Evolutionary conservation across 2,888 invertebrate species (phyloP), one percentile per base, ranked within the genome.

Genomic region (Pycnomerus fuliginosus): DNA sequence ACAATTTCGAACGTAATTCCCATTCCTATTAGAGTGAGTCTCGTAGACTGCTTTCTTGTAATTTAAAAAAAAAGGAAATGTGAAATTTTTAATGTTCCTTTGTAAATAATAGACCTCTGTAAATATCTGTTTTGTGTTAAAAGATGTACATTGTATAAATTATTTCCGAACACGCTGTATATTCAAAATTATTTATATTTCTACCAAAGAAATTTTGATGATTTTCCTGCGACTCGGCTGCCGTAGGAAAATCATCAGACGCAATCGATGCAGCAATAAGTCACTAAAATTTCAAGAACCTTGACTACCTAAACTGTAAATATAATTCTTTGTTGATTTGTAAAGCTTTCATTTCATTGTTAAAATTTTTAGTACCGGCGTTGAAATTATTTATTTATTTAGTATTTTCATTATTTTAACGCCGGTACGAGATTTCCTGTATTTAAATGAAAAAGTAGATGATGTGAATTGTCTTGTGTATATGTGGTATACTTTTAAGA

Each of bases 401-500:
- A 44, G 22, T 38, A 45, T 35, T 45, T 30, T 36, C 52, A 50
- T 39, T 36, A 16, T 31, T 40, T 42, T 32, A 27, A 29, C 31
- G 34, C 51, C 43, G 56, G 53, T 53, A 53, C 55, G 41, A 48
- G 20, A n/a, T n/a, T n/a, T n/a, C n/a, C 20, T 20, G 20, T 20
- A 20, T 20, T 20, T 20, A 5, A 20, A 20, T 7, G 8, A 20
- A 25, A 25, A 57, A 59, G 60, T 63, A 64, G 64, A 61, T 53
- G 56, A 59, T 64, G 65, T 66, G 61, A 64, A 56, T 48, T 68
- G 69, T 70, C 65, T 67, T 70, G 69, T 70, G 70, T 71, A 71
- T 62, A 70, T 71, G 70, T 71, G 65, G 62, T 64, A 63, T 67
- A 68, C 62, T 69, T 63, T 70, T 69, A 68, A 64, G 66, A 62